Conservation (phyloP, 2,113 vertebrate species). For the Ginglymostoma cirratum region DNA sequence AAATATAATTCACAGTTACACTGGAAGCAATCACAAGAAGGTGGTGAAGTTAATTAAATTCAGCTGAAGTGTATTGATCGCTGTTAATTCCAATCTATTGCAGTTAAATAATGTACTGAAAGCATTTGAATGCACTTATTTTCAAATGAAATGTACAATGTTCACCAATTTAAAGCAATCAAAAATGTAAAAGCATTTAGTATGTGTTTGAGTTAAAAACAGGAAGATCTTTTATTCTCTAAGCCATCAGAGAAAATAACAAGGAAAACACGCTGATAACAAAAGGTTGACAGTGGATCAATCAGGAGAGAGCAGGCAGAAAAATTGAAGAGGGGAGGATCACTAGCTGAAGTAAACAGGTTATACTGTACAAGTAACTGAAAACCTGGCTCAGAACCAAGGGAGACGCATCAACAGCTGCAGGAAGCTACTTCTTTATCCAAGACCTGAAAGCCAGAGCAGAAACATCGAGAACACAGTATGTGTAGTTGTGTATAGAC, state of each 20-base stretch:
- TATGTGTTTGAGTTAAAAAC: background rate
- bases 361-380: background rate
- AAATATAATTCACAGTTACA: background rate
- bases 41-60: background rate
- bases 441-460: background rate
- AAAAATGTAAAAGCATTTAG: background rate
- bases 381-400: background rate
- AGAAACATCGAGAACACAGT: background rate
- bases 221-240: background rate
- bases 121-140: background rate
- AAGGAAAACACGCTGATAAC: background rate
- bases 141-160: background rate
- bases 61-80: background rate
- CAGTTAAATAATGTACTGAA: background rate
- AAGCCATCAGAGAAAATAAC: background rate
- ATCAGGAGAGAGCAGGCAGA: background rate
- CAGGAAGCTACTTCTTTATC: background rate
- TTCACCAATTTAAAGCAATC: background rate
- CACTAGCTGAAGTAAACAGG: background rate
- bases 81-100: background rate
- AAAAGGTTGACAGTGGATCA: background rate
- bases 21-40: background rate
- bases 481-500: background rate
- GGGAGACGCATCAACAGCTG: background rate
- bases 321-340: background rate